Conservation (phyloP, 2,888 invertebrate species). For the Diarsia dahlii region DNA sequence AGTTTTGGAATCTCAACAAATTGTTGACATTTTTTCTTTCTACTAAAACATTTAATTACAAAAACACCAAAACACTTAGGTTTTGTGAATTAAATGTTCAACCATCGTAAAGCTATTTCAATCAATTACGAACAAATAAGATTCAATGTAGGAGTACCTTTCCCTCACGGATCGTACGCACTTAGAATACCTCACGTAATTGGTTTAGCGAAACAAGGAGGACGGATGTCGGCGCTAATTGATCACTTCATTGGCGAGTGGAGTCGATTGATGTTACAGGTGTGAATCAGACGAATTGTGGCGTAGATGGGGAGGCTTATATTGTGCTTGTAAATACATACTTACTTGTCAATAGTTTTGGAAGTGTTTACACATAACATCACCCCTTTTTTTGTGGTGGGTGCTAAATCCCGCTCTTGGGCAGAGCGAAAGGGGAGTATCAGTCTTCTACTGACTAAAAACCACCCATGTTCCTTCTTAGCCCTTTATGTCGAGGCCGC, state of each 20-base stretch:
- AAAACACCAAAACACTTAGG: too few relatives aligned
- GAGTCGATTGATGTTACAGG: slow-evolving; percentile 20
- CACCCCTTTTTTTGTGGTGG: too few relatives aligned
- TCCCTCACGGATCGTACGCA: slow-evolving; percentile 7
- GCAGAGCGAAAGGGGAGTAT: too few relatives aligned
- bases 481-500: too few relatives aligned
- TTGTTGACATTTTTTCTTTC: too few relatives aligned
- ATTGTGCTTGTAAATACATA: background rate
- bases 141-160: slow-evolving; percentile 14
- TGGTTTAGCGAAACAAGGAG: slow-evolving; percentile 35
- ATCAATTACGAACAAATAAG: background rate
- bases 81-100: too few relatives aligned
- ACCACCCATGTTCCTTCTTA: too few relatives aligned
- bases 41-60: too few relatives aligned
- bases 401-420: too few relatives aligned
- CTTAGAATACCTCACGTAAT: slow-evolving; percentile 40
- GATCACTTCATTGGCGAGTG: slow-evolving; percentile 32
- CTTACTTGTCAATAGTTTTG: background rate
- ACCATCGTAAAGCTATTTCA: background rate
- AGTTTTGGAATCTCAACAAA: too few relatives aligned
- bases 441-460: too few relatives aligned
- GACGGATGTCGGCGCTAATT: slow-evolving; percentile 38
- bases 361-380: too few relatives aligned
- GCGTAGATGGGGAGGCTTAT: background rate
- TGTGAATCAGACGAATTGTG: slow-evolving; percentile 6